Evolutionary conservation across 2,888 invertebrate species (phyloP).

Genomic region (Archips xylosteana): DNA sequence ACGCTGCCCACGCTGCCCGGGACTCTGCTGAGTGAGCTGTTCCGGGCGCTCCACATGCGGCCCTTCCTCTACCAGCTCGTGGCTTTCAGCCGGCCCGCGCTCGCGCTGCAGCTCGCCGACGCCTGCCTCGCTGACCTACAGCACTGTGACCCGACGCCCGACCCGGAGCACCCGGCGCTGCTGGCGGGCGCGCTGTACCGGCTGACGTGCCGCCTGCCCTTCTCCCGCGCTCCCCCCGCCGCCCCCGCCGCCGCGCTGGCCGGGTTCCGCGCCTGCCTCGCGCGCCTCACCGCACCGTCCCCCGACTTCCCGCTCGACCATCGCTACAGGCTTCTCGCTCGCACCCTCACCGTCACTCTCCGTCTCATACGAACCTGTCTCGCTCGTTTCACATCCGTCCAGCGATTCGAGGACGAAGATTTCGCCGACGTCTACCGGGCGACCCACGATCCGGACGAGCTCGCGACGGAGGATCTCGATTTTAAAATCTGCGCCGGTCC

Average conservation of each 20-base stretch:
- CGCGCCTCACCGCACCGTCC: conserved; percentile 56
- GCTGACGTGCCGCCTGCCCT: conserved; percentile 65
- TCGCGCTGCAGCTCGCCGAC: conserved; percentile 67
- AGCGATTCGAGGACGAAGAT: conserved; percentile 53
- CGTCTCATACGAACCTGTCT: conserved; percentile 58
- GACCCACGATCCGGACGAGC: conserved; percentile 59
- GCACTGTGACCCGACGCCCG: conserved; percentile 65
- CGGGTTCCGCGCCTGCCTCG: conserved; percentile 45
- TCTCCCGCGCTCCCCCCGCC: conserved; percentile 53
- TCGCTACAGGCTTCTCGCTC: conserved; percentile 66
- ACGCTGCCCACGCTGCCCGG: conserved; percentile 71
- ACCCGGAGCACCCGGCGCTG: conserved; percentile 59
- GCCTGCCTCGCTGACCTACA: conserved; percentile 69
- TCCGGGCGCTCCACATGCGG: conserved; percentile 71
- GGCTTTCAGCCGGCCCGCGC: conserved; percentile 61
- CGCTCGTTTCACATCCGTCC: conserved; percentile 52
- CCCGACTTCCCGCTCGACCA: conserved; percentile 64
- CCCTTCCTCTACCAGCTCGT: conserved; percentile 69
- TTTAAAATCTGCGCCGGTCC: conserved; percentile 57
- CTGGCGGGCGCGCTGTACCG: conserved; percentile 64
- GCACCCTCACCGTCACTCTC: conserved; percentile 60
- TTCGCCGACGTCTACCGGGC: conserved; percentile 60
- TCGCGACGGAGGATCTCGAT: conserved; percentile 48
- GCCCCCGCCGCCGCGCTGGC: conserved; percentile 58
- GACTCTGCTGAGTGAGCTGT: conserved; percentile 72